Evolutionary conservation across 1,140 invertebrate species (phyloP).

Genomic region (Drosophila rufa): DNA sequence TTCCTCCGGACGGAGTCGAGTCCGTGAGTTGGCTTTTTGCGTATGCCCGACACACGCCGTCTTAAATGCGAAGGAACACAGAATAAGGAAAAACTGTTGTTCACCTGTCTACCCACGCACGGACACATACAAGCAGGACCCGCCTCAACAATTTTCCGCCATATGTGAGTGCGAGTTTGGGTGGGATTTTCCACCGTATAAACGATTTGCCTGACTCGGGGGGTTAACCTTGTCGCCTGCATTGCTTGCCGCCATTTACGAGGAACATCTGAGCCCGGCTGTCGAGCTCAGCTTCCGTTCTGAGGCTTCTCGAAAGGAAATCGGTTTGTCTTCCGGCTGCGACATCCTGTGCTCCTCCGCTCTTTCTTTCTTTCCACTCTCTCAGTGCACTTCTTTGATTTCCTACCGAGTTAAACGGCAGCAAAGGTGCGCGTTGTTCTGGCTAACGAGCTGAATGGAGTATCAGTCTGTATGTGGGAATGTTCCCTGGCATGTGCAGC

Average conservation of each 20-base stretch:
- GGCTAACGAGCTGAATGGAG: constrained; percentile 45
- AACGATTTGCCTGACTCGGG: constrained; percentile 57
- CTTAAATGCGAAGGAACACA: constrained; percentile 50
- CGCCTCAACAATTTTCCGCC: constrained; percentile 50
- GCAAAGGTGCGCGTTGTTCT: constrained; percentile 13
- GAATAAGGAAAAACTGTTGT: constrained; percentile 56
- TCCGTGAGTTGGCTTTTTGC: constrained; percentile 45
- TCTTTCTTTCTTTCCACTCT: constrained; percentile 31
- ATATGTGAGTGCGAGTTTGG: background rate
- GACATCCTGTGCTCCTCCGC: constrained; percentile 37
- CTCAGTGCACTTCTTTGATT: constrained; percentile 52
- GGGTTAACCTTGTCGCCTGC: constrained; percentile 72
- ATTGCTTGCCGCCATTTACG: constrained; percentile 23
- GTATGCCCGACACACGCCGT: constrained; percentile 69
- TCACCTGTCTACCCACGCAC: constrained; percentile 66
- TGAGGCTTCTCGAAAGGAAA: constrained; percentile 60
- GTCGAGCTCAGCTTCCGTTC: constrained; percentile 50
- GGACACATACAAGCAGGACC: constrained; percentile 33
- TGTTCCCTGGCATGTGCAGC: constrained; percentile 15
- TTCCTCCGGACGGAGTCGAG: constrained; percentile 1
- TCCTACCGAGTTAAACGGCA: constrained; percentile 10
- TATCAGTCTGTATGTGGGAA: constrained; percentile 7
- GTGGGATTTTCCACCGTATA: constrained; percentile 22
- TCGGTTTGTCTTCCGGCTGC: constrained; percentile 77
- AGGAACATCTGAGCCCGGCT: constrained; percentile 27